Evolutionary conservation across 2,797 vertebrate genomes (phyloP).

Genomic region (Onychomys arenicola): DNA sequence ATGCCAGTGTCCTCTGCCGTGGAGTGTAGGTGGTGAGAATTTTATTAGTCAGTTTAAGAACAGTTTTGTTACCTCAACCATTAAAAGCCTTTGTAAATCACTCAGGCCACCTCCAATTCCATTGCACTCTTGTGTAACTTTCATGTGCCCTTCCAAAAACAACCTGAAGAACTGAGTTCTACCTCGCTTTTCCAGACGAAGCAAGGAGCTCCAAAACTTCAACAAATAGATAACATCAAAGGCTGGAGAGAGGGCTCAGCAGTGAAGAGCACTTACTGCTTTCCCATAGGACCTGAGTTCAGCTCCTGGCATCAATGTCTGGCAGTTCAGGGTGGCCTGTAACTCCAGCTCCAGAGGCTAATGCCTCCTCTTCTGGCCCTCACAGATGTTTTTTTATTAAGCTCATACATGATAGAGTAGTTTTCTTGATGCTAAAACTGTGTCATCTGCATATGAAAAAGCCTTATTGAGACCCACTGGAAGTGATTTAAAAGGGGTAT

Average conservation of each 20-base stretch:
- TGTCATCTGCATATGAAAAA: not conserved
- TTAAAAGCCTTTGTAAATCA: not conserved
- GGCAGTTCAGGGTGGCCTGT: too few species aligned
- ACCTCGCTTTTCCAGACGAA: slow-evolving; percentile 35
- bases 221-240: not conserved
- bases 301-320: not conserved
- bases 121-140: not conserved
- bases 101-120: not conserved
- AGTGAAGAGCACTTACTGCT: not conserved
- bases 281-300: not conserved
- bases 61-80: not conserved
- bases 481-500: not conserved
- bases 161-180: not conserved
- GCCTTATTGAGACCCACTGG: not conserved
- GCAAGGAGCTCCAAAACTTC: not conserved
- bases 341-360: not conserved
- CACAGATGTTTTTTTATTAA: not conserved
- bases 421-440: slow-evolving; percentile 7
- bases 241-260: not conserved
- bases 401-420: not conserved
- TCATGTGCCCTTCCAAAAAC: not conserved
- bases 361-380: too few species aligned
- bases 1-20: not conserved
- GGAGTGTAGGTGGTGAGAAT: slow-evolving; percentile 1
- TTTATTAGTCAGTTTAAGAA: slow-evolving; percentile 37